Conservation (phyloP, 1,140 invertebrate species). For the Venustaconcha ellipsiformis region DNA sequence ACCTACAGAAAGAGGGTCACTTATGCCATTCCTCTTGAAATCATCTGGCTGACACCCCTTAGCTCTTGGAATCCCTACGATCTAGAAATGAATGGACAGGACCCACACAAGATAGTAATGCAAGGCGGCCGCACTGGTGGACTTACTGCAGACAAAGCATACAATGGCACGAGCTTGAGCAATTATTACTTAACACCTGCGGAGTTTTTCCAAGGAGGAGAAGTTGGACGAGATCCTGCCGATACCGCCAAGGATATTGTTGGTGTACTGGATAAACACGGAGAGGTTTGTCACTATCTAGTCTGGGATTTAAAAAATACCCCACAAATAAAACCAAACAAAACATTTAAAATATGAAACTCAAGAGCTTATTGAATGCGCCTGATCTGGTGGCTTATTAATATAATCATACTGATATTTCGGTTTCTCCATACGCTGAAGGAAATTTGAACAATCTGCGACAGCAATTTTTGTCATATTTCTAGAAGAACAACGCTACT, state of each 20-base stretch:
- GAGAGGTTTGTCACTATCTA: conserved; percentile 8
- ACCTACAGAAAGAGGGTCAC: conserved; percentile 27
- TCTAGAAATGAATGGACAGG: conserved; percentile 6
- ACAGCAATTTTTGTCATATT: background rate
- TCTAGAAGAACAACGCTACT: too few species aligned
- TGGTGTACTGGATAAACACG: conserved; percentile 42
- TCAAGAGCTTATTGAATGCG: background rate
- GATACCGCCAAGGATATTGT: conserved; percentile 23
- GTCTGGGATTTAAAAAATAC: background rate
- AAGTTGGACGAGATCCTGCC: conserved; percentile 18
- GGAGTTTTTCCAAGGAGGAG: conserved; percentile 42
- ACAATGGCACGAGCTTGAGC: conserved; percentile 40
- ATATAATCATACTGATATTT: background rate
- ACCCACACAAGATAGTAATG: conserved; percentile 3
- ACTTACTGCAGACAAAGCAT: conserved; percentile 37
- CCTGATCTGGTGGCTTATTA: background rate
- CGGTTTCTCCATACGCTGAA: background rate
- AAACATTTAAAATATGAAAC: background rate
- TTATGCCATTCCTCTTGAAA: conserved; percentile 57
- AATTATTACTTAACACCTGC: conserved; percentile 45
- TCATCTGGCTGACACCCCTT: conserved; percentile 58
- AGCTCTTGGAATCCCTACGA: conserved; percentile 56
- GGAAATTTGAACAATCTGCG: background rate
- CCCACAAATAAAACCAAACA: background rate
- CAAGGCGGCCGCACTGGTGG: conserved; percentile 35